Conservation (phyloP, 2,113 vertebrate species). For the Nycticryphes semicollaris region DNA sequence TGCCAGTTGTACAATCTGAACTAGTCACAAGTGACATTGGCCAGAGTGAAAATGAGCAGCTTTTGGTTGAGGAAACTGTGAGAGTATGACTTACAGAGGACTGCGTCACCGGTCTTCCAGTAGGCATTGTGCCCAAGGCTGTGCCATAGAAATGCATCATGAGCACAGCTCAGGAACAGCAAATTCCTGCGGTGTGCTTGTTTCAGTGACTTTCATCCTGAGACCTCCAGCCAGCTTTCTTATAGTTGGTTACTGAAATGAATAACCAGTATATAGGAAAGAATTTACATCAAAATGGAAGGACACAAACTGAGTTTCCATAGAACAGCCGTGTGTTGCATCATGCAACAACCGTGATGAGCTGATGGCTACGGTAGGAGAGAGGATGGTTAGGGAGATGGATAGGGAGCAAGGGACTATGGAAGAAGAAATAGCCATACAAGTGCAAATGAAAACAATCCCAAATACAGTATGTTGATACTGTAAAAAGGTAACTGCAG, state of each 20-base stretch:
- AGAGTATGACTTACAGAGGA: not conserved
- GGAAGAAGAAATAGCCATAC: not conserved
- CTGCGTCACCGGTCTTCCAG: not conserved
- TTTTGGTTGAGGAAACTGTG: not conserved
- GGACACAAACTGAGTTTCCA: not conserved
- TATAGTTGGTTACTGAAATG: not conserved
- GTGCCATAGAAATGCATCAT: rapidly evolving
- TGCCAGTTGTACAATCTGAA: not conserved
- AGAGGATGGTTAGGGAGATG: not conserved
- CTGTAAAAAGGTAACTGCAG: not conserved
- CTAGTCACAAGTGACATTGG: not conserved
- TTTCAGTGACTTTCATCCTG: not conserved
- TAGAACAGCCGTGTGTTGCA: not conserved
- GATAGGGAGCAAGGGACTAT: not conserved
- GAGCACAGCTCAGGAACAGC: not conserved
- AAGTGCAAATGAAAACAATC: not conserved
- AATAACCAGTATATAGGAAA: not conserved
- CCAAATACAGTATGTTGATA: not conserved
- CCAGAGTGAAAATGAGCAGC: not conserved
- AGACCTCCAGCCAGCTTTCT: not conserved
- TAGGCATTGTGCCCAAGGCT: not conserved
- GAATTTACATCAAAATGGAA: not conserved
- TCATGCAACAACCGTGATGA: not conserved
- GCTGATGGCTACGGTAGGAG: not conserved
- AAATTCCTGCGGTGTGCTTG: not conserved